A percentile compares a stretch with the other conserved stretches of the same genome.
These are phyloP conservation scores for Loripinus fragilis DNA, from an alignment of 2,888 invertebrate genomes.

Conservation along the genomic window DNA sequence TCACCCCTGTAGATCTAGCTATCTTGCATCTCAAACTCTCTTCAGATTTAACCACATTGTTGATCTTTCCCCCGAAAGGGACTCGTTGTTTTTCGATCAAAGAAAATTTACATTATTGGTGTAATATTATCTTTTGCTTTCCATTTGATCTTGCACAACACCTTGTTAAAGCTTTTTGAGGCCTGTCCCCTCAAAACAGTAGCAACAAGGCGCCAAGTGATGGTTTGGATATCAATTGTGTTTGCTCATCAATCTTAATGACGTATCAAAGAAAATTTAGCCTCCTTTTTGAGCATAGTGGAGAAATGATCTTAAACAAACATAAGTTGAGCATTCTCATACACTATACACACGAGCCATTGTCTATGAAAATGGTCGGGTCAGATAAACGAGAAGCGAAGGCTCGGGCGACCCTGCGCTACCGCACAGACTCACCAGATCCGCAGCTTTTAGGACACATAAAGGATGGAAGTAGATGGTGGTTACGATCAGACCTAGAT, in stretches of 20 bases:
- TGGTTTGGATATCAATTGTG: constrained; percentile 2
- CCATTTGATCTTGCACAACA: constrained; percentile 18
- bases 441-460: no score
- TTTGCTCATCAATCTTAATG: constrained; percentile 15
- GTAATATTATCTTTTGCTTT: neutral
- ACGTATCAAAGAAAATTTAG: constrained; percentile 15
- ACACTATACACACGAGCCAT: neutral
- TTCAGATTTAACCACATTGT: neutral
- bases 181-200: neutral
- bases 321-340: neutral
- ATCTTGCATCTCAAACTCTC: neutral
- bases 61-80: neutral
- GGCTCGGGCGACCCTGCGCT: no score
- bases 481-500: no score
- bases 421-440: no score
- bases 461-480: no score
- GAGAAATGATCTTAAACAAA: constrained; percentile 2
- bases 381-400: no score
- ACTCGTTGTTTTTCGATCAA: neutral
- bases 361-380: no score
- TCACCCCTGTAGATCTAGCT: no score
- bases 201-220: constrained; percentile 4
- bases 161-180: neutral
- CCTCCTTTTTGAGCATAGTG: neutral
- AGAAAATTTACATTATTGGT: neutral